A percentile compares a stretch with the other conserved stretches of the same genome.
These are phyloP conservation scores for Brachycybe producta DNA, from an alignment of 2,888 invertebrate species.

Conservation along the genomic window DNA sequence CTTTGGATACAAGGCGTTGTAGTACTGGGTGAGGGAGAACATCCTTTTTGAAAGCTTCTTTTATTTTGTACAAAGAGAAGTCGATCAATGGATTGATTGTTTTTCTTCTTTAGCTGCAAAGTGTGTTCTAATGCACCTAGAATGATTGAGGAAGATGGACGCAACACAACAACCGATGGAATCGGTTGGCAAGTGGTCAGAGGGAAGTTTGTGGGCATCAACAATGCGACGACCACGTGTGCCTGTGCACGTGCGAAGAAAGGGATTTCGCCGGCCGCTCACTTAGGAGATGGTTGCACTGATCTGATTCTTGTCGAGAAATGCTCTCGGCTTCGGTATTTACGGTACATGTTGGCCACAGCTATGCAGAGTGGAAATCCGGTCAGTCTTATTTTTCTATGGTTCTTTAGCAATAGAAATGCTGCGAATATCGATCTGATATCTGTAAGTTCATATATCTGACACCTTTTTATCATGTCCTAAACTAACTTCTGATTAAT, in stretches of 20 bases:
- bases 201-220: slow-evolving; percentile 63
- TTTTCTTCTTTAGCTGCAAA: slow-evolving; percentile 18
- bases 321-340: slow-evolving; percentile 55
- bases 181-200: slow-evolving; percentile 42
- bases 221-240: slow-evolving; percentile 62
- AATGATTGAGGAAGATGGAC: slow-evolving; percentile 2
- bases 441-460: not conserved
- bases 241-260: slow-evolving; percentile 57
- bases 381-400: slow-evolving; percentile 37
- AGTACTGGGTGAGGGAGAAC: slow-evolving; percentile 28
- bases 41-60: not conserved
- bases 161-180: not conserved
- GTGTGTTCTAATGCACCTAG: slow-evolving; percentile 18
- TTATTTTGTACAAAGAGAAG: too few relatives aligned
- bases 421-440: not conserved
- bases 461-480: too few relatives aligned
- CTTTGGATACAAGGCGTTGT: slow-evolving; percentile 30
- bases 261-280: slow-evolving; percentile 63
- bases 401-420: not conserved
- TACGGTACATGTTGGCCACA: slow-evolving; percentile 51
- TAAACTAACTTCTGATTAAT: too few relatives aligned
- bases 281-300: slow-evolving; percentile 64
- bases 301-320: slow-evolving; percentile 61
- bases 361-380: slow-evolving; percentile 49
- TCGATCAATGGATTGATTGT: too few relatives aligned